Evolutionary conservation across 2,113 vertebrate species (phyloP).

Genomic region (Periophthalmus modestus): DNA sequence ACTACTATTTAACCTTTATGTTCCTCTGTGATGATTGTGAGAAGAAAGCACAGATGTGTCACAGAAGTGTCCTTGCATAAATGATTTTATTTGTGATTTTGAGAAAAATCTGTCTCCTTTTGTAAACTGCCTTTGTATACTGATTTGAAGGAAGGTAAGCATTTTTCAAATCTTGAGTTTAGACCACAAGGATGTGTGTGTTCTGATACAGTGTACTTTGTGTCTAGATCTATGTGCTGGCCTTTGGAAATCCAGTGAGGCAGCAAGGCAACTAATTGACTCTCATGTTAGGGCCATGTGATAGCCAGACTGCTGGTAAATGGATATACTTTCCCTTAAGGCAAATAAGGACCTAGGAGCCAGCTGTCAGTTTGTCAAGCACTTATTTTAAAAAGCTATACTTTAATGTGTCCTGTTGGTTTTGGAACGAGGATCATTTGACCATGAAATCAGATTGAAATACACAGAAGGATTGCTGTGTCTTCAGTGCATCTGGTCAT

Average conservation of each 20-base stretch:
- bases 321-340: slow-evolving; percentile 65
- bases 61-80: slow-evolving; percentile 24
- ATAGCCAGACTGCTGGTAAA: slow-evolving; percentile 64
- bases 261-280: slow-evolving; percentile 60
- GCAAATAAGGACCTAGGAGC: not conserved
- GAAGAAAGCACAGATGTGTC: slow-evolving; percentile 22
- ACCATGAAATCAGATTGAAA: not conserved
- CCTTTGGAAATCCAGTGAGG: slow-evolving; percentile 38
- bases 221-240: slow-evolving; percentile 6
- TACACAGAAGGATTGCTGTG: not conserved
- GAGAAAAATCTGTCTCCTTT: slow-evolving; percentile 9
- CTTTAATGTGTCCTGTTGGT: not conserved
- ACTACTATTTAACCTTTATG: slow-evolving; percentile 41
- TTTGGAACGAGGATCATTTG: not conserved
- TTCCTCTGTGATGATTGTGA: slow-evolving; percentile 32
- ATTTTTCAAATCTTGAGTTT: slow-evolving; percentile 37
- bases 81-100: not conserved
- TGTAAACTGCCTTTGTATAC: slow-evolving; percentile 39
- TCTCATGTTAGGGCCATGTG: slow-evolving; percentile 61
- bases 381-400: not conserved
- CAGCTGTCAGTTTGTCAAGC: not conserved
- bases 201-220: slow-evolving; percentile 24
- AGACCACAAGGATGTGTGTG: not conserved
- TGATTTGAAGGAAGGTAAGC: slow-evolving; percentile 53
- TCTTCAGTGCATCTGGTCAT: not conserved